Evolutionary conservation across 92 coral and sea anemone genomes (phyloP).

Genomic region (Phenganax stokvisi): DNA sequence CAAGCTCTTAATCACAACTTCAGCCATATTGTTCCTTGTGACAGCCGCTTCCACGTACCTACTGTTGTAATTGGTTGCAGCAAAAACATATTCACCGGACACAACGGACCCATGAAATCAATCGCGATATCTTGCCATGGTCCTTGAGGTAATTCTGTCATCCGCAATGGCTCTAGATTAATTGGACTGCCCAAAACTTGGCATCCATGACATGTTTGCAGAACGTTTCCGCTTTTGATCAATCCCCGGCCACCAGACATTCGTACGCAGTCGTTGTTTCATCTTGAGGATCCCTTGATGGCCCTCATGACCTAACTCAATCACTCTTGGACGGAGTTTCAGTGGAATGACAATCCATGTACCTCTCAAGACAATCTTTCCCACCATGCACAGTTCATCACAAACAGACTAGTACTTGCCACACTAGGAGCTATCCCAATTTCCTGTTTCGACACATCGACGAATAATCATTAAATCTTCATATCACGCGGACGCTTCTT

Average conservation of each 20-base stretch:
- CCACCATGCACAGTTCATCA: constrained; percentile 40
- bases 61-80: constrained; percentile 51
- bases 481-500: constrained; percentile 33
- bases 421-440: constrained; percentile 14
- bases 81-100: constrained; percentile 16
- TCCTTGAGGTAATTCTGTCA: constrained; percentile 37
- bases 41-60: constrained; percentile 43
- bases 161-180: background rate
- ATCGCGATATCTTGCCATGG: constrained; percentile 47
- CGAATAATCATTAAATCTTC: constrained; percentile 28
- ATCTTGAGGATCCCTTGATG: constrained; percentile 52
- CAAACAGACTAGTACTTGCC: constrained; percentile 26
- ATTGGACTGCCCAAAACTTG: background rate
- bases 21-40: constrained; percentile 4
- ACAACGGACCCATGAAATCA: constrained; percentile 42
- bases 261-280: constrained; percentile 42
- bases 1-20: constrained; percentile 17
- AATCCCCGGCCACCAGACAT: constrained; percentile 57
- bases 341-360: constrained; percentile 39
- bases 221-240: constrained; percentile 32
- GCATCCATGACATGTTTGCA: constrained; percentile 42
- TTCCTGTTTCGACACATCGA: constrained; percentile 27
- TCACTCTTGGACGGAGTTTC: constrained; percentile 6
- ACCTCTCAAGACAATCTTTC: constrained; percentile 43
- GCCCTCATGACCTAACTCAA: constrained; percentile 27